Conservation (phyloP, 1,140 invertebrate genomes). For the Nymphalis io region DNA sequence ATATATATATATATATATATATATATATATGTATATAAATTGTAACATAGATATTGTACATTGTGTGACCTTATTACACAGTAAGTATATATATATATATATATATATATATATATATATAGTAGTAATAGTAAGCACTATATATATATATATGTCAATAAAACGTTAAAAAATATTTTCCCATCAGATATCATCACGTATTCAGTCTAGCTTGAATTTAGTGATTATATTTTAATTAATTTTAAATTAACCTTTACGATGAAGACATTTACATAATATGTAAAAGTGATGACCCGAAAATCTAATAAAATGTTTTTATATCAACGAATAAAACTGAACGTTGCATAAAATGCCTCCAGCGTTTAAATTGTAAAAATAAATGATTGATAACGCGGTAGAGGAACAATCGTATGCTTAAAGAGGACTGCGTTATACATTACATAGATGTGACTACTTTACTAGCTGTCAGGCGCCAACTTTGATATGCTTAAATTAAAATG, state of each 20-base stretch:
- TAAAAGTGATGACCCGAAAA: slow-evolving; percentile 41
- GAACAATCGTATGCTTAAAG: slow-evolving; percentile 46
- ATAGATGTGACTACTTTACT: too few relatives aligned
- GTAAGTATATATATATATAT: too few relatives aligned
- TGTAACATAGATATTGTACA: too few relatives aligned
- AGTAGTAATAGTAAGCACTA: too few relatives aligned
- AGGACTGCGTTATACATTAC: slow-evolving; percentile 36
- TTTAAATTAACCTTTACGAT: slow-evolving; percentile 18
- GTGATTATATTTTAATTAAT: slow-evolving; percentile 18
- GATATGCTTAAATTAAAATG: too few relatives aligned
- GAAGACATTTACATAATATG: slow-evolving; percentile 40
- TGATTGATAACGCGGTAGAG: slow-evolving; percentile 70
- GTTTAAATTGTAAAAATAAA: slow-evolving; percentile 57
- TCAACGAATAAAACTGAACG: slow-evolving; percentile 11
- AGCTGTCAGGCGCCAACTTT: too few relatives aligned
- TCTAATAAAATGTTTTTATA: slow-evolving; percentile 40
- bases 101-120: too few relatives aligned
- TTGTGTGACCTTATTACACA: too few relatives aligned
- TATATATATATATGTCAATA: too few relatives aligned
- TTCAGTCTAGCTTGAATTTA: slow-evolving; percentile 7
- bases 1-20: too few relatives aligned
- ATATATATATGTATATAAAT: too few relatives aligned
- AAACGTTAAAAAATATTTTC: neutral
- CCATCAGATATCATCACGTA: neutral
- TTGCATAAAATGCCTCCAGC: slow-evolving; percentile 59